These are phyloP conservation scores for Macquaria ambigua DNA, from an alignment of 2,113 vertebrate species.

Conservation along the genomic window DNA sequence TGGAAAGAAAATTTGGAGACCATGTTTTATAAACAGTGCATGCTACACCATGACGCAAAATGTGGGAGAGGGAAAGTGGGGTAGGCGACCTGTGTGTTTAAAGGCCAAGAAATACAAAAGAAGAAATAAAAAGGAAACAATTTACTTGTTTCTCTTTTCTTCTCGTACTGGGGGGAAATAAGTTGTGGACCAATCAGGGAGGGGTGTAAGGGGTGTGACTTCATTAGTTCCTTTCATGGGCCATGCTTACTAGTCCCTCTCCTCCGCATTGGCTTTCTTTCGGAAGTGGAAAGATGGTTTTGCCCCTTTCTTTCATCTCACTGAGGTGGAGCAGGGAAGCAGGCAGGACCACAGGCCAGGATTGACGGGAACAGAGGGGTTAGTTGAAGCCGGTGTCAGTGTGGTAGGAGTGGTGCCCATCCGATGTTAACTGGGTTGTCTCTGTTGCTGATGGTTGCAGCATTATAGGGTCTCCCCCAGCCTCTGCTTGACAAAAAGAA, in stretches of 20 bases:
- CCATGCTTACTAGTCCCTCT: slow-evolving; percentile 80
- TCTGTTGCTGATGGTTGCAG: slow-evolving; percentile 97
- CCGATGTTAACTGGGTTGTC: slow-evolving; percentile 97
- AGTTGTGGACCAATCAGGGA: slow-evolving; percentile 53
- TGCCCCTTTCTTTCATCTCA: slow-evolving; percentile 73
- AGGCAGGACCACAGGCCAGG: slow-evolving; percentile 70
- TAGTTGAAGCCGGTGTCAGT: slow-evolving; percentile 97
- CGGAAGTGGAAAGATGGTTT: slow-evolving; percentile 73
- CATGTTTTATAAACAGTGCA: slow-evolving; percentile 88
- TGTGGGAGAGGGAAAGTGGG: slow-evolving; percentile 67
- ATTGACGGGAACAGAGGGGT: slow-evolving; percentile 33
- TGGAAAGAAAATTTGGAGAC: slow-evolving; percentile 52
- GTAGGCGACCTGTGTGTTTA: slow-evolving; percentile 62
- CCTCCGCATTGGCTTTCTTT: slow-evolving; percentile 71
- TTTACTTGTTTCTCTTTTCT: slow-evolving; percentile 65
- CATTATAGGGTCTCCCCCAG: slow-evolving; percentile 89
- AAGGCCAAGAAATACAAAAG: slow-evolving; percentile 78
- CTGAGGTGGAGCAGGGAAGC: slow-evolving; percentile 79
- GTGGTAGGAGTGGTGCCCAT: slow-evolving; percentile 94
- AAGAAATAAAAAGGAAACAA: slow-evolving; percentile 69
- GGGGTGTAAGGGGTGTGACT: slow-evolving; percentile 59
- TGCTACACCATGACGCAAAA: slow-evolving; percentile 86
- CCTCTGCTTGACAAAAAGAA: slow-evolving; percentile 86
- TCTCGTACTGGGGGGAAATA: slow-evolving; percentile 48
- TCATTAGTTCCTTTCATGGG: slow-evolving; percentile 78